These are phyloP conservation scores for Cerastis leucographa DNA, from an alignment of 2,888 invertebrate species.

Conservation along the genomic window DNA sequence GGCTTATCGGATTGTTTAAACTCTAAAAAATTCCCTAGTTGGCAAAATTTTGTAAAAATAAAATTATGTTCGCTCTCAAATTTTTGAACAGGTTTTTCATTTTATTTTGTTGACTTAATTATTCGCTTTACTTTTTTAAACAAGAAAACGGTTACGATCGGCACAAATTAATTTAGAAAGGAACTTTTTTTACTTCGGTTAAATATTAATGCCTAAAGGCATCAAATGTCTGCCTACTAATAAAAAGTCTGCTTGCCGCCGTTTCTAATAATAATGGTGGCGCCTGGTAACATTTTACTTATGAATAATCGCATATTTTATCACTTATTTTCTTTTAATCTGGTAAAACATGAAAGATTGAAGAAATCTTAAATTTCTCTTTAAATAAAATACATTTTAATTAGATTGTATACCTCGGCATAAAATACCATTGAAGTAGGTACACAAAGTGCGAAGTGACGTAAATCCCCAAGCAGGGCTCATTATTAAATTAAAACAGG, in stretches of 20 bases:
- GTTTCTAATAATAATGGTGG: slow-evolving; percentile 4
- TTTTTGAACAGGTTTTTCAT: slow-evolving; percentile 26
- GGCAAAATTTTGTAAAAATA: slow-evolving; percentile 52
- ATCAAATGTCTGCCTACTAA: slow-evolving; percentile 13
- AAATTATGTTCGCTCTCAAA: slow-evolving; percentile 39
- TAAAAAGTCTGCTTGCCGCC: slow-evolving; percentile 12
- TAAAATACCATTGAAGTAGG: slow-evolving; percentile 27
- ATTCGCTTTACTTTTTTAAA: slow-evolving; percentile 45
- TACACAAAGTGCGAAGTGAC: slow-evolving; percentile 34
- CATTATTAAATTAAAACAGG: slow-evolving; percentile 49
- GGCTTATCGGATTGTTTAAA: slow-evolving; percentile 62
- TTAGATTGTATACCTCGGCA: slow-evolving; percentile 23
- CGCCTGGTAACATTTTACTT: slow-evolving; percentile 10
- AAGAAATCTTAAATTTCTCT: slow-evolving; percentile 9
- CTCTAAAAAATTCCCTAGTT: slow-evolving; percentile 59
- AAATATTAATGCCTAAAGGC: slow-evolving; percentile 38
- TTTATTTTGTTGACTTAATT: slow-evolving; percentile 56
- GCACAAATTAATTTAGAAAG: slow-evolving; percentile 43
- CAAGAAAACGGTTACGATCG: slow-evolving; percentile 38
- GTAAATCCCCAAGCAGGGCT: slow-evolving; percentile 23
- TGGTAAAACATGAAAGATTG: background rate
- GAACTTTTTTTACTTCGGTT: slow-evolving; percentile 28
- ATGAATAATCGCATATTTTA: slow-evolving; percentile 11
- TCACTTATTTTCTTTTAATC: background rate
- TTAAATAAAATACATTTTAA: slow-evolving; percentile 26